Evolutionary conservation across 2,113 vertebrate genomes (phyloP), one percentile per base, ranked within the genome.

Genomic region (Lophochroa leadbeateri): DNA sequence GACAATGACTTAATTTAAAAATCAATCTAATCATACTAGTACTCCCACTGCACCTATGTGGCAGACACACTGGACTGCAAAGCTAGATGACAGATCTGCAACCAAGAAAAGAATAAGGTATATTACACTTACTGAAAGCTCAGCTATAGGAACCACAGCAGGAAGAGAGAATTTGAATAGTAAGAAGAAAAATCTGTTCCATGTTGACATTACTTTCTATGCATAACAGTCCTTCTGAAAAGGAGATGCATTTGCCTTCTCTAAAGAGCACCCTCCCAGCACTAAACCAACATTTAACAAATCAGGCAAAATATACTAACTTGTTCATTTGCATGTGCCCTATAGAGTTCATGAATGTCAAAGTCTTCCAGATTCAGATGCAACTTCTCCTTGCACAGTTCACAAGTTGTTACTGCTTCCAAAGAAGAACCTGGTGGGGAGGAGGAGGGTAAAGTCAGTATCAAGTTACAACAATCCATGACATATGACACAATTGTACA

Each of bases 361-460:
- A 99, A 99, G 98, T 99, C 98, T 96, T 99, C 99, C 61, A 99
- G 98, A 97, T 99, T 99, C 93, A 99, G 98, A 78, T 99, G 98
- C 91, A 99, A 94, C 95, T 99, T 99, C 93, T 99, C 99, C 96
- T 99, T 99, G 97, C 99, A 99, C 63, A 99, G 98, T 87, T 99
- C 99, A 98, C 99, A 99, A 33, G 99, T 99, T 44, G 99, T 99
- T 97, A 99, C 98, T 58, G 98, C 98, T 94, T 99, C 99, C 70
- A 99, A 97, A 90, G 98, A 99, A 75, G 99, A 99, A 96, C 99
- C 99, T 99, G 80, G 46, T 65, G 27, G 76, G 61, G 79, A 84
- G 63, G 49, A 23, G 4, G 21, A 37, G 16, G 37, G 31, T 4
- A 90, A 95, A 61, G 15, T 75, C 64, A 72, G 44, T 11, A 29